Conservation (phyloP, 2,797 vertebrate species). For the Sardinella longiceps region DNA sequence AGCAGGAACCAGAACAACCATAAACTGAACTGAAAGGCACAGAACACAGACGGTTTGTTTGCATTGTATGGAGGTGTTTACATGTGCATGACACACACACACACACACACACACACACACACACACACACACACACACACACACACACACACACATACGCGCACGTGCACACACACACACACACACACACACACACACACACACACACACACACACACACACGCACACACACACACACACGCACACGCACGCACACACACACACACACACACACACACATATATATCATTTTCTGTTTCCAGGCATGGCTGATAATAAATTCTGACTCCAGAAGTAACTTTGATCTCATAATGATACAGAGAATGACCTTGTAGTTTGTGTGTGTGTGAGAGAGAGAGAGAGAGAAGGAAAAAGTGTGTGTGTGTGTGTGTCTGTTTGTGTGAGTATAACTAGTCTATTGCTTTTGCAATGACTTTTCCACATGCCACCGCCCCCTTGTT, state of each 20-base stretch:
- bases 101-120: not conserved
- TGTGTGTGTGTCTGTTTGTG: not conserved
- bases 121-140: conserved; percentile 7
- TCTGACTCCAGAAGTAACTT: not conserved
- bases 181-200: no score
- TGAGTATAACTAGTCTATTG: conserved; percentile 28
- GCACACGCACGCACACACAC: not conserved
- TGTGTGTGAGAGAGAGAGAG: no score
- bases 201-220: not conserved
- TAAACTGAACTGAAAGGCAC: no score
- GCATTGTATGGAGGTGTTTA: no score
- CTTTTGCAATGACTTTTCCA: conserved; percentile 68
- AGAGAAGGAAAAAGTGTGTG: no score
- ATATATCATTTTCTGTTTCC: no score
- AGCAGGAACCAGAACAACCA: no score
- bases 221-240: not conserved
- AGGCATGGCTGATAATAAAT: not conserved
- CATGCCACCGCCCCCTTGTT: conserved; percentile 46
- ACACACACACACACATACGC: no score
- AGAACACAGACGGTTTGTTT: no score
- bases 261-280: not conserved
- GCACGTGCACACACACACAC: no score
- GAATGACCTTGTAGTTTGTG: not conserved
- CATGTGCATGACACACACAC: no score
- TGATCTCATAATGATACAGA: conserved; percentile 5